Evolutionary conservation across 2,797 vertebrate genomes (phyloP), one percentile per base, ranked within the genome.

Genomic region (Acomys russatus): DNA sequence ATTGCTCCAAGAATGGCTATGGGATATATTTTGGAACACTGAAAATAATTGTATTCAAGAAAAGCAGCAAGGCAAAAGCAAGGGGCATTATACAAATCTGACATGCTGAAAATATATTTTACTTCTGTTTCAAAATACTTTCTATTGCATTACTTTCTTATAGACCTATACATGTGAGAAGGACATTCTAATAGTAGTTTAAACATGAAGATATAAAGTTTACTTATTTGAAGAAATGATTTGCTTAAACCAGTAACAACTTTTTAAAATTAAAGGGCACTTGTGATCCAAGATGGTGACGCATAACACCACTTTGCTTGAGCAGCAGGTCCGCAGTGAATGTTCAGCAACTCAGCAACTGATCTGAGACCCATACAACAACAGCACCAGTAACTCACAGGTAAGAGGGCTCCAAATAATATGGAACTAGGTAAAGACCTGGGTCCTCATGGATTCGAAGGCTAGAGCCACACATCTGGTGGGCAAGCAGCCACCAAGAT

Each of bases 91-190:
- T 38, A 74, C 3, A 95, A 93, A 78, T 86, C 5, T 51, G 14
- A 92, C 89, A 3, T 73, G 23, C 20, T 66, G 49, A 89, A 86
- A 82, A 30, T 3, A 30, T 3, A 76, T 86, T 92, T 95, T 68
- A 54, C 8, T 91, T 93, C 23, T 68, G 6, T 83, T 95, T 87
- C 17, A 96, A 94, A 87, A 86, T 94, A 61, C 5, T 38, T 49
- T 80, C 77, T 5, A 87, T 54, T 87, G 33, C 22, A 49, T 94
- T 93, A 63, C 33, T 91, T 90, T 93, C 33, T 91, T 83, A 6
- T 38, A 89, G 22, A 78, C 18, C 20, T 61, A 38, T 56, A 35
- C 78, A 91, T 82, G 23, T 77, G 44, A 94, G 2, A 38, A 73
- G 18, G 33, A 1, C n/a, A 68, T 54, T 85, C 18, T n/a, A 76